Evolutionary conservation across 2,113 vertebrate species (phyloP).

Genomic region (Ellobius talpinus): DNA sequence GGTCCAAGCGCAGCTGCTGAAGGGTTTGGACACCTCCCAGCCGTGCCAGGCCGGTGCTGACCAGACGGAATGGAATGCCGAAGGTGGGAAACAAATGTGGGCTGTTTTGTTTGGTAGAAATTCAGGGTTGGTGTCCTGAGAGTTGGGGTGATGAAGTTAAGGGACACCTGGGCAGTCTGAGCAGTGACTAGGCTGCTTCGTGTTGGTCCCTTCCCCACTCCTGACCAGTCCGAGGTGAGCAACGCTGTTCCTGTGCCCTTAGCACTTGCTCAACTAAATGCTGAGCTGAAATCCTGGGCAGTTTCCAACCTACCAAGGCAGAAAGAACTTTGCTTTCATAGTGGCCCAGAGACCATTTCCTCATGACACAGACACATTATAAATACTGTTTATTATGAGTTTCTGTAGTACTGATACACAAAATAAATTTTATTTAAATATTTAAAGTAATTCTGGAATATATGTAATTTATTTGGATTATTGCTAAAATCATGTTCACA

Average conservation of each 20-base stretch:
- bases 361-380: not conserved
- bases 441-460: slow-evolving; percentile 46
- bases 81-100: not conserved
- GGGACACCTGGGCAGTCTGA: not conserved
- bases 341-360: not conserved
- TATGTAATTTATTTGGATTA: slow-evolving; percentile 16
- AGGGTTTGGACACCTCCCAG: not conserved
- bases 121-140: accelerated
- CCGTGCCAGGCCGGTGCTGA: not conserved
- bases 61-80: not conserved
- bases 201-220: not conserved
- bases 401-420: slow-evolving; percentile 35
- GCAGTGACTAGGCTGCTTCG: not conserved
- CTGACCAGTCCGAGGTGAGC: not conserved
- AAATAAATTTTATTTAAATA: slow-evolving; percentile 67
- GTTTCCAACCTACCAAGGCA: not conserved
- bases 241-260: too few species aligned
- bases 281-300: not conserved
- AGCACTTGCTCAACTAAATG: not conserved
- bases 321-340: not conserved
- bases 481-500: slow-evolving; percentile 50
- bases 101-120: not conserved
- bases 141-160: accelerated
- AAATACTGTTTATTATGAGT: slow-evolving; percentile 69
- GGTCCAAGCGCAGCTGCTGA: not conserved